Evolutionary conservation across 92 coral and sea anemone genomes (phyloP).

Genomic region (Paragorgia papillata): DNA sequence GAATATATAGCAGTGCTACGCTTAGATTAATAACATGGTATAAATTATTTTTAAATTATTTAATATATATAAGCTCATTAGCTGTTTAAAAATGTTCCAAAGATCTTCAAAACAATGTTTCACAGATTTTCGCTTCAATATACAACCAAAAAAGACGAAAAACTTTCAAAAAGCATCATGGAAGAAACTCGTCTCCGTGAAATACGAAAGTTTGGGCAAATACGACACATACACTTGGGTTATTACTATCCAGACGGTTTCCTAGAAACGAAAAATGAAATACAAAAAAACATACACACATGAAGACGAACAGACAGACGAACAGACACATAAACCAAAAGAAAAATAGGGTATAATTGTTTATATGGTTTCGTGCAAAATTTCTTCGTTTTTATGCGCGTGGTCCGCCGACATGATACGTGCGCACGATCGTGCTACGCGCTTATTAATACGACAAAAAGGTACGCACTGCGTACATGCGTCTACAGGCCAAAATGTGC

Average conservation of each 20-base stretch:
- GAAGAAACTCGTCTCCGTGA: constrained; percentile 35
- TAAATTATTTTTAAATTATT: neutral
- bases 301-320: no score
- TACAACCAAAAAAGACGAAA: neutral
- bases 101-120: neutral
- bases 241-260: neutral
- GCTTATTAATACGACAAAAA: no score
- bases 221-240: constrained; percentile 28
- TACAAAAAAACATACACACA: no score
- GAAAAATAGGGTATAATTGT: no score
- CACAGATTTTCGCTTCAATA: neutral
- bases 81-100: neutral
- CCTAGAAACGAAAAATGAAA: neutral
- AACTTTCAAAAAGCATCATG: neutral
- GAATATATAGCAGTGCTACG: no score
- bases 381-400: no score
- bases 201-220: constrained; percentile 42
- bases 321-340: no score
- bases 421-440: no score
- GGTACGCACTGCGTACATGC: no score
- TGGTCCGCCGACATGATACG: no score
- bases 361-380: no score
- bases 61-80: neutral
- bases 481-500: no score
- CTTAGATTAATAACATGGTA: neutral